Conservation (phyloP, 2,797 vertebrate genomes). For the Phalanger gymnotis region DNA sequence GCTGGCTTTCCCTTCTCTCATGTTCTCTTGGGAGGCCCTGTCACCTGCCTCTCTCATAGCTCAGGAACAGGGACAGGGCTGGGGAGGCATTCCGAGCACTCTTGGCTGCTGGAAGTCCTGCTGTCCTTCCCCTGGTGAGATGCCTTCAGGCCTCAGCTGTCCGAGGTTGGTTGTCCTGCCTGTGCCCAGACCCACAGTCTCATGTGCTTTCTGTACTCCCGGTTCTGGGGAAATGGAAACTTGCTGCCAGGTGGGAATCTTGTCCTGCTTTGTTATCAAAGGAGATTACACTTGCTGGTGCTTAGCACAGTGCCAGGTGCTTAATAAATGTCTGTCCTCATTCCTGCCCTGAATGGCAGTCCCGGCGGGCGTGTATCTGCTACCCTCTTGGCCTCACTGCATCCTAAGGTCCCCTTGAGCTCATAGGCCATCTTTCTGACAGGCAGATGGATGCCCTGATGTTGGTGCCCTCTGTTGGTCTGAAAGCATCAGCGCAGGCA, state of each 20-base stretch:
- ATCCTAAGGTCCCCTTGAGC: not conserved
- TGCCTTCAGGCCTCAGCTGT: too few species aligned
- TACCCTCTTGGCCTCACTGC: too few species aligned
- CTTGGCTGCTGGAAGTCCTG: too few species aligned
- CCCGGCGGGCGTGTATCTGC: not conserved
- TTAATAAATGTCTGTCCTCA: not conserved
- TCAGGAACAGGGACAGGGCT: too few species aligned
- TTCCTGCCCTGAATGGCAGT: not conserved
- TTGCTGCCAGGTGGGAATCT: fast-evolving
- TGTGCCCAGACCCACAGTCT: not conserved
- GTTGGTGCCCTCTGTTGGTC: not conserved
- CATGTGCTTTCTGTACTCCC: not conserved
- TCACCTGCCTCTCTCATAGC: too few species aligned
- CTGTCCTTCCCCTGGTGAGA: too few species aligned
- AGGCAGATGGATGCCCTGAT: not conserved
- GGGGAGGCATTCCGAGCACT: not conserved
- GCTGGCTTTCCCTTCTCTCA: too few species aligned
- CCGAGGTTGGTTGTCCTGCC: too few species aligned
- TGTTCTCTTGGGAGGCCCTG: too few species aligned
- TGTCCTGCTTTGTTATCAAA: not conserved
- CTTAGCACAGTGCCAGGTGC: too few species aligned
- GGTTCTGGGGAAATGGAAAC: not conserved
- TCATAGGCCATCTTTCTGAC: not conserved
- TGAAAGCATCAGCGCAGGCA: not conserved
- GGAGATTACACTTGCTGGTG: not conserved